These are phyloP conservation scores for Drosophila insularis DNA, from an alignment of 1,140 invertebrate genomes.

Conservation along the genomic window DNA sequence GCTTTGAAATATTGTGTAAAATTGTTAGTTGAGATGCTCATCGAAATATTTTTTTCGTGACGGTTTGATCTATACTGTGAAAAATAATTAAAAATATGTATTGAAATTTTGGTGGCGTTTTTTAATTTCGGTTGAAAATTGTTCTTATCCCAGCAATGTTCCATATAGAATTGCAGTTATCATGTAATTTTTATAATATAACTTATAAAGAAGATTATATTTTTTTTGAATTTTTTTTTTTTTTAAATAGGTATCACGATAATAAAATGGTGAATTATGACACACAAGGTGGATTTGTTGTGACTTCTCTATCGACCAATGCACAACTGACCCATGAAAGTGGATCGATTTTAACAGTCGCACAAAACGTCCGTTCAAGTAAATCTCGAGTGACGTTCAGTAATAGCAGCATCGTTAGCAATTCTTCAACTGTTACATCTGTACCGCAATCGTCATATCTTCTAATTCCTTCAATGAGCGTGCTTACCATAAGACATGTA, in stretches of 20 bases:
- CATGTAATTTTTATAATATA: no score
- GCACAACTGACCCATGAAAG: slow-evolving; percentile 31
- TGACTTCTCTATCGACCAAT: slow-evolving; percentile 66
- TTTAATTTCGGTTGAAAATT: no score
- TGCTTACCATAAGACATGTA: slow-evolving; percentile 75
- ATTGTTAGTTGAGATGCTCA: no score
- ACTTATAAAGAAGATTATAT: no score
- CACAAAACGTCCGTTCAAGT: slow-evolving; percentile 18
- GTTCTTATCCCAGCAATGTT: no score
- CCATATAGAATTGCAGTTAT: no score
- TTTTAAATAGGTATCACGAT: slow-evolving; percentile 85
- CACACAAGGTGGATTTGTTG: slow-evolving; percentile 82
- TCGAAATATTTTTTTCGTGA: no score
- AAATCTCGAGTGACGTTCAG: slow-evolving; percentile 27
- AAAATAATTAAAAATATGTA: no score
- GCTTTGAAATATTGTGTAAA: no score
- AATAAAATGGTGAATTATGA: slow-evolving; percentile 90
- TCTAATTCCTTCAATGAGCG: slow-evolving; percentile 68
- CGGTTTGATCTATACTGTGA: no score
- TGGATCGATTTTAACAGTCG: slow-evolving; percentile 26
- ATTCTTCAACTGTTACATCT: slow-evolving; percentile 21
- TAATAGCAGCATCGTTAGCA: slow-evolving; percentile 18
- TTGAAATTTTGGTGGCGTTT: no score
- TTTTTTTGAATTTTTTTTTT: no score
- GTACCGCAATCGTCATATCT: slow-evolving; percentile 65